Conservation (phyloP, 1,140 invertebrate species). For the Tyrophagus putrescentiae region DNA sequence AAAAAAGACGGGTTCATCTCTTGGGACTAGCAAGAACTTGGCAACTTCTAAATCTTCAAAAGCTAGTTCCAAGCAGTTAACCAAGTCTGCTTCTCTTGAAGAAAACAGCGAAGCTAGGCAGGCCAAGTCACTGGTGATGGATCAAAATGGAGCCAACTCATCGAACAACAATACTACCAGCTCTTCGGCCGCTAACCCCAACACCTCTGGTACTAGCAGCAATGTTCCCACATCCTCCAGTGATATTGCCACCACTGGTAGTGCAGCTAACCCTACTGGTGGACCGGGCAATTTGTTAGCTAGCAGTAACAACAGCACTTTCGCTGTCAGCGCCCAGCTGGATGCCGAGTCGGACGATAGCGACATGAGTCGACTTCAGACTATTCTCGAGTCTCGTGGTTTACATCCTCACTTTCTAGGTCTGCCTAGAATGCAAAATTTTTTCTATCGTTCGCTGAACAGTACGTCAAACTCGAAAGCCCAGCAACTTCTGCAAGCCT, state of each 20-base stretch:
- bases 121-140: neutral
- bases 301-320: neutral
- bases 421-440: conserved; percentile 88
- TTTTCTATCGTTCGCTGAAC: conserved; percentile 80
- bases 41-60: neutral
- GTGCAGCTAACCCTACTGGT: neutral
- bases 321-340: neutral
- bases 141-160: neutral
- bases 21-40: conserved; percentile 5
- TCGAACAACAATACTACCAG: neutral
- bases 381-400: conserved; percentile 74
- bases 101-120: neutral
- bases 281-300: neutral
- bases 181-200: neutral
- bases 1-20: conserved; percentile 6
- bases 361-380: conserved; percentile 37
- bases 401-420: conserved; percentile 88
- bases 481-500: conserved; percentile 75
- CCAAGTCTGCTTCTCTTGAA: conserved; percentile 2
- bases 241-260: neutral
- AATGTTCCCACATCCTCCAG: neutral
- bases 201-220: neutral
- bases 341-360: conserved; percentile 36
- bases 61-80: neutral
- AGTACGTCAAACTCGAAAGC: conserved; percentile 60